Evolutionary conservation across 53 echinoderm and acorn worm genomes (phyloP).

Genomic region (Paracentrotus lividus): DNA sequence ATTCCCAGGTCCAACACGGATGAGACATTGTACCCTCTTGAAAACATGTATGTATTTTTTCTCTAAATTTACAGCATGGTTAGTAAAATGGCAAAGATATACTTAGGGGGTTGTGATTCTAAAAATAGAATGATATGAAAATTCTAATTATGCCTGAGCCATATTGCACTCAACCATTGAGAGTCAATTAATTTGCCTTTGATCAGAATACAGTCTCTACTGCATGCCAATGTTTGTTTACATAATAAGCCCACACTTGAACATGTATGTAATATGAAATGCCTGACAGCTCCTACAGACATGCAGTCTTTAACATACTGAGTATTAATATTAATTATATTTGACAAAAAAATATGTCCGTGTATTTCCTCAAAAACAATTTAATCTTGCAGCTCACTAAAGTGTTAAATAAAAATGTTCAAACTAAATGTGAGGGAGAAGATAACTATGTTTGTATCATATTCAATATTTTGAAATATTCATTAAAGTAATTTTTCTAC

Average conservation of each 20-base stretch:
- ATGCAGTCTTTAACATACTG: not conserved
- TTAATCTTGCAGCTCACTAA: no score
- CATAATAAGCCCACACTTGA: not conserved
- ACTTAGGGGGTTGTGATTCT: not conserved
- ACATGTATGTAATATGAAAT: not conserved
- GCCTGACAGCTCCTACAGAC: no score
- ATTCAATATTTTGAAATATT: no score
- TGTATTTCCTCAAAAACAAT: no score
- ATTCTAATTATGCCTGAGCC: not conserved
- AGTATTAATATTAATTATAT: not conserved
- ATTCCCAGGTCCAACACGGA: no score
- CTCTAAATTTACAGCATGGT: not conserved
- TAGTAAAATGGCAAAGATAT: not conserved
- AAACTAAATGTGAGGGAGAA: no score
- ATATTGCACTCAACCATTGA: not conserved
- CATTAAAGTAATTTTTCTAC: no score
- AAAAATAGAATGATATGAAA: conserved; percentile 28
- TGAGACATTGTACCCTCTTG: no score
- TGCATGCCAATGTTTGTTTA: not conserved
- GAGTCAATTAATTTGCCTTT: not conserved
- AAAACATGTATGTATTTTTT: no score
- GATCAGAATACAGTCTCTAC: not conserved
- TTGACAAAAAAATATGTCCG: not conserved
- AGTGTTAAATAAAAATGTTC: no score
- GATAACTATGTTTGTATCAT: no score